phyloP scores from a whole-genome alignment of 1,140 invertebrate species.

The Drosophila lowei region DNA sequence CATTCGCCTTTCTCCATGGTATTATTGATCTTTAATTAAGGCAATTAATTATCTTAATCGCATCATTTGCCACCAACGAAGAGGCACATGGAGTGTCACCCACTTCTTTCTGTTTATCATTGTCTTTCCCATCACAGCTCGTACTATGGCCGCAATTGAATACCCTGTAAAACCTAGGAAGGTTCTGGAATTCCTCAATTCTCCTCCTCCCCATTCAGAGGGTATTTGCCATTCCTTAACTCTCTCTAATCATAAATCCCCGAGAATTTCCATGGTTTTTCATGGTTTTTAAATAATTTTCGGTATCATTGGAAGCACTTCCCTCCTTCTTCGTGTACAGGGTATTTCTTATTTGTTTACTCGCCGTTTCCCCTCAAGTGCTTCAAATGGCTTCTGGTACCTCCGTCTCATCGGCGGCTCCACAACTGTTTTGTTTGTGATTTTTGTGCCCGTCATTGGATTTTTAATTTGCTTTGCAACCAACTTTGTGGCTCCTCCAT shows the following conservation, averaged over 20 bases:
- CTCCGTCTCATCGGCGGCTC: slow-evolving; percentile 9
- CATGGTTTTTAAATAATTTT: too few relatives aligned
- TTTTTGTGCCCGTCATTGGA: slow-evolving; percentile 61
- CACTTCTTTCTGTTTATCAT: too few relatives aligned
- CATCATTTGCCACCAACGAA: slow-evolving; percentile 41
- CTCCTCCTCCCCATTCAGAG: too few relatives aligned
- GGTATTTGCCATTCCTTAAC: too few relatives aligned
- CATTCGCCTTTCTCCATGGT: slow-evolving; percentile 21
- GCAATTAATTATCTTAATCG: slow-evolving; percentile 66
- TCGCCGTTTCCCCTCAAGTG: neutral
- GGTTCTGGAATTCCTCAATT: too few relatives aligned
- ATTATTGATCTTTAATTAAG: slow-evolving; percentile 69
- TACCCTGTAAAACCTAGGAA: too few relatives aligned
- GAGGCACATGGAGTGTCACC: slow-evolving; percentile 9
- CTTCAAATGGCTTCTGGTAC: slow-evolving; percentile 18
- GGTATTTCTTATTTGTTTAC: too few relatives aligned
- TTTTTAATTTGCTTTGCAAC: slow-evolving; percentile 40
- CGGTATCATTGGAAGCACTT: too few relatives aligned
- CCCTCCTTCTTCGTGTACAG: too few relatives aligned
- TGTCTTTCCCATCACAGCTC: neutral
- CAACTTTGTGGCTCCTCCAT: slow-evolving; percentile 1
- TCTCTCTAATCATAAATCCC: too few relatives aligned
- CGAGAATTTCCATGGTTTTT: too few relatives aligned
- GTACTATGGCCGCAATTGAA: neutral
- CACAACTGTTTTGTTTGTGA: slow-evolving; percentile 67